Evolutionary conservation across 2,888 invertebrate genomes (phyloP), one percentile per base, ranked within the genome.

Genomic region (Toxonevra muliebris): DNA sequence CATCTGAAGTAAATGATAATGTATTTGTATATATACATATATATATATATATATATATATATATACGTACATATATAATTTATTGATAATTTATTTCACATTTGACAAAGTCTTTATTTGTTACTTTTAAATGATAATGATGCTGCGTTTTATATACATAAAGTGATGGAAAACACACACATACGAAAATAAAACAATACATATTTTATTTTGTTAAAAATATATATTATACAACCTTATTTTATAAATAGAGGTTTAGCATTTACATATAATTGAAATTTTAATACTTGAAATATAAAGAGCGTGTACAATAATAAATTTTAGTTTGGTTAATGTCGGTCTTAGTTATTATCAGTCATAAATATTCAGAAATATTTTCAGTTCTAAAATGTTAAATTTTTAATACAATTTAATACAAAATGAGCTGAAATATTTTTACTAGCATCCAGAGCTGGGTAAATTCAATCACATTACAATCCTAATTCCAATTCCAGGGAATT

Each of bases 211-310:
- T 52, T 53, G 54, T 55, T 66, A 66, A 48, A 15, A 48, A 54
- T 45, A 66, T 52, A 60, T 66, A 54, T 45, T 61, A 50, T 48
- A 60, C 61, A 72, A 82, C 82, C 83, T 81, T 82, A 82, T 81
- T 82, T 81, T 81, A 81, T 81, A 81, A 82, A 81, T 81, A 81
- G 77, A 79, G 81, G 76, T 82, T 81, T 73, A 70, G 69, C 68
- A 69, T 65, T 59, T 65, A 65, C 65, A 65, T 65, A 65, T 19
- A 53, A 17, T 41, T 53, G 20, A 13, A 43, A 43, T 54, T 54
- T 19, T 8, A 15, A 19, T n/a, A 19, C 15, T 43, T 43, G 11
- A 9, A 43, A 17, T 30, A 30, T 30, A 30, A 4, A 30, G 30
- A 30, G 30, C 30, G 30, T 30, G 30, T 30, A 30, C 30, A 30